Percentiles rank a stretch among this genome's conserved stretches.
Conservation (phyloP, 1,140 invertebrate species). For the Drosophila suzukii region DNA sequence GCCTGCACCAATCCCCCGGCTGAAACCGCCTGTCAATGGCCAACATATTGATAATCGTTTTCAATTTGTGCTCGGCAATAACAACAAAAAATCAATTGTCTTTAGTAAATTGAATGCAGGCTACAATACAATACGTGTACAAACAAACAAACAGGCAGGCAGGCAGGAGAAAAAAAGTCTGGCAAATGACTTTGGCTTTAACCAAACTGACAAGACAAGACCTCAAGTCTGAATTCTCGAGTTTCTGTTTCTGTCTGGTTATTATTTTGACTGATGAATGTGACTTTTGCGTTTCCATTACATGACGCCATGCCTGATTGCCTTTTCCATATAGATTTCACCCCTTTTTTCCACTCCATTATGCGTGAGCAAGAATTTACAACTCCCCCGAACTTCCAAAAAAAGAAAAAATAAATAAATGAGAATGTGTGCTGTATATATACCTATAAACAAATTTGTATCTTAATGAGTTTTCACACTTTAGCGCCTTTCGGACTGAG, state of each 20-base stretch:
- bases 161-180: neutral
- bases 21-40: conserved; percentile 45
- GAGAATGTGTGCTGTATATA: neutral
- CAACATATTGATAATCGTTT: conserved; percentile 79
- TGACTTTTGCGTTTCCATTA: conserved; percentile 46
- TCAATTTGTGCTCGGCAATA: conserved; percentile 54
- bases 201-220: conserved; percentile 39
- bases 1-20: neutral
- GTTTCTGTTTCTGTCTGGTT: conserved; percentile 40
- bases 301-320: conserved; percentile 35
- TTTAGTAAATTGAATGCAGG: conserved; percentile 71
- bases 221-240: conserved; percentile 20
- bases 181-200: conserved; percentile 47
- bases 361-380: conserved; percentile 32
- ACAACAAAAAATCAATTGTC: conserved; percentile 69
- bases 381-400: neutral
- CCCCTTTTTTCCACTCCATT: conserved; percentile 28
- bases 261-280: conserved; percentile 56
- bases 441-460: conserved; percentile 52
- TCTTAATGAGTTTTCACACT: conserved; percentile 58
- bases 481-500: conserved; percentile 36
- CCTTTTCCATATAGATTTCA: conserved; percentile 28
- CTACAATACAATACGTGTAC: conserved; percentile 34
- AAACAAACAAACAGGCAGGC: neutral
- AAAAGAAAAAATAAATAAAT: neutral